Percentiles rank a stretch among this genome's conserved stretches.
These are phyloP conservation scores for Hypolimnas misippus DNA, from an alignment of 2,888 invertebrate genomes.

Conservation along the genomic window DNA sequence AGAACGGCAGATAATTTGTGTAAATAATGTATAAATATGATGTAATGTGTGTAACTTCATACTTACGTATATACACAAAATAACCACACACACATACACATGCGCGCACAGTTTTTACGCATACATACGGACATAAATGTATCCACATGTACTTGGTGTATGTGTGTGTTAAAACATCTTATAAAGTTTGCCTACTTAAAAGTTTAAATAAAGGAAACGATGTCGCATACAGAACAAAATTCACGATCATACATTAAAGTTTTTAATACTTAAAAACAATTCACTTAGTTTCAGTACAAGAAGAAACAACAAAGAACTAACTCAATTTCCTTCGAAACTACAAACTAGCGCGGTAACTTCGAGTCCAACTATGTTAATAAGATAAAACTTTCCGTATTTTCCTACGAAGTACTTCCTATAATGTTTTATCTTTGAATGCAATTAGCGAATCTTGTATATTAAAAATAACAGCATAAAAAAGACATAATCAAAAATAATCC, in stretches of 20 bases:
- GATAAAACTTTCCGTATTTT: conserved; percentile 18
- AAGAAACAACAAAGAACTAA: conserved; percentile 29
- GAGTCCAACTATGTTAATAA: conserved; percentile 26
- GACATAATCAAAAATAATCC: no score
- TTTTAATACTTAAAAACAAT: conserved; percentile 13
- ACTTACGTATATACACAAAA: neutral
- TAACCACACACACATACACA: no score
- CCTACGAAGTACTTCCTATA: neutral
- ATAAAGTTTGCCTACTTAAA: conserved; percentile 1
- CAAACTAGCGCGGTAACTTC: conserved; percentile 12
- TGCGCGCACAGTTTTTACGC: no score
- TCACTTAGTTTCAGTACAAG: conserved; percentile 10
- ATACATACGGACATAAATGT: no score
- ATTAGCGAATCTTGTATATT: neutral
- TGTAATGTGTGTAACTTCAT: neutral
- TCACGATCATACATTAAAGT: neutral
- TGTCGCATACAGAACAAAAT: neutral
- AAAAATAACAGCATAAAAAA: no score
- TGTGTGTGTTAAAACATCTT: no score
- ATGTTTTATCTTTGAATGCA: neutral
- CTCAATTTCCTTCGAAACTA: conserved; percentile 28
- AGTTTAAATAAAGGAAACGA: neutral
- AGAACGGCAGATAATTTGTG: neutral
- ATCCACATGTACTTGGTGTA: no score
- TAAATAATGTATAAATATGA: no score